Percentiles rank a stretch among this genome's conserved stretches.
These are phyloP conservation scores for Stigmatopora argus DNA, from an alignment of 2,113 vertebrate species.

Conservation along the genomic window DNA sequence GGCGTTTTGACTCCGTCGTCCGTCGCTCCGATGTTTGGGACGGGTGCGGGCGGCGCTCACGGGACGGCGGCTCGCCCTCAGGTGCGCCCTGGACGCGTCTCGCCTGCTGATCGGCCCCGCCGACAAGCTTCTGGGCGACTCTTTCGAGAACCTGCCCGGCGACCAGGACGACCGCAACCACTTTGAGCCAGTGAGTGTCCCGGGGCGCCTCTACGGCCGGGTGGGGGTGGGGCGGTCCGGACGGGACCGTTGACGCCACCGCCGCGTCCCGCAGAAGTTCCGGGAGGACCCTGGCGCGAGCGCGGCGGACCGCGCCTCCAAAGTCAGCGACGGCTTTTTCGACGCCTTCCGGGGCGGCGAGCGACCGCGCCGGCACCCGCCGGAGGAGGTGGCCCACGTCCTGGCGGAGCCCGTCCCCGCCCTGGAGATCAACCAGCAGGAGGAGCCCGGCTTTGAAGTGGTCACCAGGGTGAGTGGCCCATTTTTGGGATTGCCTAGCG, in stretches of 20 bases:
- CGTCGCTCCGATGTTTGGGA: too few relatives aligned
- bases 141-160: conserved; percentile 96
- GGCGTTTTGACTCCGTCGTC: too few relatives aligned
- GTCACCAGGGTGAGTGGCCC: conserved; percentile 85
- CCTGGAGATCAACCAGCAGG: conserved; percentile 94
- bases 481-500: not conserved
- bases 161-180: conserved; percentile 72
- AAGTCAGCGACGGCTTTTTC: conserved; percentile 92
- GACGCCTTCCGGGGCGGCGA: conserved; percentile 83
- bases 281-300: conserved; percentile 87
- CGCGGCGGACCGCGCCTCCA: conserved; percentile 90
- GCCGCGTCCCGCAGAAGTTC: conserved; percentile 75
- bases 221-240: too few relatives aligned
- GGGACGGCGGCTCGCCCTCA: conserved; percentile 31
- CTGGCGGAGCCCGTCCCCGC: conserved; percentile 88
- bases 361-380: conserved; percentile 80
- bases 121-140: conserved; percentile 87
- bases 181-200: conserved; percentile 74
- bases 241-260: not conserved
- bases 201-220: too few relatives aligned
- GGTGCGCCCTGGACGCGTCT: conserved; percentile 76
- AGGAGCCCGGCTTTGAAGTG: conserved; percentile 97
- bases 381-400: conserved; percentile 86
- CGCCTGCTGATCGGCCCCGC: conserved; percentile 80
- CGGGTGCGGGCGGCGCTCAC: too few relatives aligned